These are phyloP conservation scores for Agapornis canus DNA, from an alignment of 2,797 vertebrate genomes.

Conservation along the genomic window DNA sequence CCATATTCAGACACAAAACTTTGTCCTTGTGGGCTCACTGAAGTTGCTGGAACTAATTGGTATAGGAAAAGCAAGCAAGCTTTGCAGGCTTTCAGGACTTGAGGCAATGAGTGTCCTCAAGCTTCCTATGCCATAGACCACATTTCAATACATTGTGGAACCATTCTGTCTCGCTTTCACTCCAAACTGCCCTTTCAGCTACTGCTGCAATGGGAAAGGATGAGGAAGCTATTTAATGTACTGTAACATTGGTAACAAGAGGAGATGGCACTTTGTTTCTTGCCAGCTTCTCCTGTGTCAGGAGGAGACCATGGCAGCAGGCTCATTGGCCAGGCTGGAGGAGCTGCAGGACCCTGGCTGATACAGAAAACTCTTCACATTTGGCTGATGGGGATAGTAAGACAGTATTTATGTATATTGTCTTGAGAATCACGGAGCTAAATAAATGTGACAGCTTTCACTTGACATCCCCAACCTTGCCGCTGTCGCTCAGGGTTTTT, in stretches of 20 bases:
- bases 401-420: conserved; percentile 32
- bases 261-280: neutral
- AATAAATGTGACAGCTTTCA: conserved; percentile 58
- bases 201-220: neutral
- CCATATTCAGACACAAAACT: fast-evolving
- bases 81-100: neutral
- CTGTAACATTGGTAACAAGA: neutral
- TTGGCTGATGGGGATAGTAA: conserved; percentile 16
- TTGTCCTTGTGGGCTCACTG: neutral
- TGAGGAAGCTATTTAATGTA: neutral
- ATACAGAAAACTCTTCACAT: neutral
- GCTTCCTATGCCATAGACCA: neutral
- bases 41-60: neutral
- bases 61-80: neutral
- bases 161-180: neutral
- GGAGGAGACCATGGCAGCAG: neutral
- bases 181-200: neutral
- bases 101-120: neutral
- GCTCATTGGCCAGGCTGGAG: neutral
- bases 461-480: conserved; percentile 52
- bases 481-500: conserved; percentile 51
- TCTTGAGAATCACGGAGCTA: conserved; percentile 22
- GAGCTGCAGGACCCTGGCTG: conserved; percentile 1
- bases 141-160: neutral
- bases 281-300: neutral